phyloP scores from a whole-genome alignment of 2,888 invertebrate species.

The Drosophila meridiana region DNA sequence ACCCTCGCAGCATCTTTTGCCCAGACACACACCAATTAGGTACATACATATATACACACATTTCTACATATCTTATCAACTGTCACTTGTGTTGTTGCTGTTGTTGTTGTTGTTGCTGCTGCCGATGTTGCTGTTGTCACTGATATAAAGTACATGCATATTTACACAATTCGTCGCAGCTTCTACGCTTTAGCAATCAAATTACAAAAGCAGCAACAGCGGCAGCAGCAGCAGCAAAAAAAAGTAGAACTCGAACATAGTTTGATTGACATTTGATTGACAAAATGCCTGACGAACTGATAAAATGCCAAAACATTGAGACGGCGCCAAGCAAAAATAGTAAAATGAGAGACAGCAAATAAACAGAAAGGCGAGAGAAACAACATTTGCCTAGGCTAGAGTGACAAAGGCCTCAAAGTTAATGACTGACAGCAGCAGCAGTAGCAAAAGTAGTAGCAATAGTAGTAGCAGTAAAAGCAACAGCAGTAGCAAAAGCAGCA shows the following conservation, averaged over 20 bases:
- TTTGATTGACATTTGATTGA: slow-evolving; percentile 79
- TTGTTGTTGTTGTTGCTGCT: background rate
- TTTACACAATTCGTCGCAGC: slow-evolving; percentile 76
- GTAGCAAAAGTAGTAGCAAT: slow-evolving; percentile 6
- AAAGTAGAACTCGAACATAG: slow-evolving; percentile 57
- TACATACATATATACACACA: slow-evolving; percentile 13
- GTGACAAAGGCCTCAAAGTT: slow-evolving; percentile 67
- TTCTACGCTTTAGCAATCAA: slow-evolving; percentile 80
- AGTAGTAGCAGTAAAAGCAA: slow-evolving; percentile 19
- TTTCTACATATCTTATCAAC: slow-evolving; percentile 64
- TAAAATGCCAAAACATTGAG: slow-evolving; percentile 57
- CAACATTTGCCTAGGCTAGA: slow-evolving; percentile 51
- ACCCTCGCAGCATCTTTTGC: slow-evolving; percentile 54
- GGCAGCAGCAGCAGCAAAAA: slow-evolving; percentile 46
- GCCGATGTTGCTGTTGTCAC: slow-evolving; percentile 40
- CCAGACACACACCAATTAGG: background rate
- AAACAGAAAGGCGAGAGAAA: slow-evolving; percentile 31
- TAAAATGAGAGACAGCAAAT: slow-evolving; percentile 30
- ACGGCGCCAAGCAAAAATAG: slow-evolving; percentile 44
- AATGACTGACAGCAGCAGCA: slow-evolving; percentile 41
- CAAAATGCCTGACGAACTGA: slow-evolving; percentile 57
- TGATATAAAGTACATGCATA: slow-evolving; percentile 76
- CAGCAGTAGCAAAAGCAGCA: slow-evolving; percentile 18
- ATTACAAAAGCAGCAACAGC: slow-evolving; percentile 65
- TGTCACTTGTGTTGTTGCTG: slow-evolving; percentile 26